A percentile compares a stretch with the other conserved stretches of the same genome.
phyloP scores from a whole-genome alignment of 2,797 vertebrate genomes.

The Xiphophorus birchmanni region DNA sequence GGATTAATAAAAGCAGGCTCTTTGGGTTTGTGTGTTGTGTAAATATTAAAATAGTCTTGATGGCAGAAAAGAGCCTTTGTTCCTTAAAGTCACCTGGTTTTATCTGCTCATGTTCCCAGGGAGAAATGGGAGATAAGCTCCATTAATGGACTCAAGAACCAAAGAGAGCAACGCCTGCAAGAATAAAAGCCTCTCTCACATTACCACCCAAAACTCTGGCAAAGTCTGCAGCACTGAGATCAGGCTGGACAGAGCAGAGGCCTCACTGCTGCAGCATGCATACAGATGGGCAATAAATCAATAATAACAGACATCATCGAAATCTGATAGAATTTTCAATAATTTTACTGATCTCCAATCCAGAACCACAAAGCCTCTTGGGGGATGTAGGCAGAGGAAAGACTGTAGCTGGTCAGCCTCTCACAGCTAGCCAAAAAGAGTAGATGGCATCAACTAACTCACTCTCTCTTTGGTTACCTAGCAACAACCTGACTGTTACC shows the following conservation, averaged over 20 bases:
- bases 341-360: too few relatives aligned
- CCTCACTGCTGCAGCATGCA: background rate
- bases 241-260: background rate
- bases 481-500: too few relatives aligned
- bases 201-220: background rate
- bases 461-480: too few relatives aligned
- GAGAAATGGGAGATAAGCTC: background rate
- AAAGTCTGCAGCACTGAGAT: background rate
- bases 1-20: conserved; percentile 1
- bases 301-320: too few relatives aligned
- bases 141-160: background rate
- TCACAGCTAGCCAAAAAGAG: too few relatives aligned
- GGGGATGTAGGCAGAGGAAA: too few relatives aligned
- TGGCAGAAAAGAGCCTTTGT: conserved; percentile 61
- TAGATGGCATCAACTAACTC: too few relatives aligned
- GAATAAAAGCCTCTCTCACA: background rate
- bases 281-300: too few relatives aligned
- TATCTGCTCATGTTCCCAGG: background rate
- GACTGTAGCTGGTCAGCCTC: too few relatives aligned
- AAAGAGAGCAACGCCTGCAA: background rate
- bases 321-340: too few relatives aligned
- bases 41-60: conserved; percentile 1
- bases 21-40: background rate
- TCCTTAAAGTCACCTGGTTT: conserved; percentile 19
- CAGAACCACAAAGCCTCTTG: too few relatives aligned